Percentiles rank a stretch among this genome's conserved stretches.
phyloP scores from a whole-genome alignment of 2,113 vertebrate species.

The Scopus umbretta region DNA sequence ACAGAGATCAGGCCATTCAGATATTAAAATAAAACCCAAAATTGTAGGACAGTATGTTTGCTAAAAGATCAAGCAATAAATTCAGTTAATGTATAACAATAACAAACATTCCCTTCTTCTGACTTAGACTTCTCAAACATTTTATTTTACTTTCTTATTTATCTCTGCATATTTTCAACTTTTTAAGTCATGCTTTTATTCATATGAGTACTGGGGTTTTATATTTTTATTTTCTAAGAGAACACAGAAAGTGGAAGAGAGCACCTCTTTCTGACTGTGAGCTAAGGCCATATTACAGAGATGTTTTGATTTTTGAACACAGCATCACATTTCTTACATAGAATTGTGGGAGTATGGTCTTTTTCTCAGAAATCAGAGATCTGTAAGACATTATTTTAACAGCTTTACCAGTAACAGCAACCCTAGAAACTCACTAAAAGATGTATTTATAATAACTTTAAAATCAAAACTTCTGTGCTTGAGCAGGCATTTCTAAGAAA shows the following conservation, averaged over 20 bases:
- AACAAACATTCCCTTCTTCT: background rate
- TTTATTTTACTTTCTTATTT: background rate
- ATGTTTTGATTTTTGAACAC: background rate
- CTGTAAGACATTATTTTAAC: background rate
- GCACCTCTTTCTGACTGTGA: accelerated
- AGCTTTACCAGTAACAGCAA: background rate
- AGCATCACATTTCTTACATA: background rate
- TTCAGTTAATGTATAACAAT: background rate
- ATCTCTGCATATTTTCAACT: background rate
- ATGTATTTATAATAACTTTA: background rate
- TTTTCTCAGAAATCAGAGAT: background rate
- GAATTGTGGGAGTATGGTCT: background rate
- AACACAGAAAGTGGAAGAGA: background rate
- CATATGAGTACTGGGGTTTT: background rate
- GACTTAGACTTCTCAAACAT: background rate
- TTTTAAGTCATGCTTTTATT: background rate
- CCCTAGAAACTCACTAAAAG: background rate
- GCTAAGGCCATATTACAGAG: background rate
- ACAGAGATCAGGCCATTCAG: background rate
- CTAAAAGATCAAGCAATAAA: background rate
- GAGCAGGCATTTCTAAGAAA: background rate
- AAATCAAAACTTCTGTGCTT: background rate
- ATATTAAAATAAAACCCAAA: background rate
- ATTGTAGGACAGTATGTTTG: background rate
- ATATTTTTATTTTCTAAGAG: background rate